phyloP scores from a whole-genome alignment of 2,113 vertebrate genomes.

The Spheniscus mendiculus region DNA sequence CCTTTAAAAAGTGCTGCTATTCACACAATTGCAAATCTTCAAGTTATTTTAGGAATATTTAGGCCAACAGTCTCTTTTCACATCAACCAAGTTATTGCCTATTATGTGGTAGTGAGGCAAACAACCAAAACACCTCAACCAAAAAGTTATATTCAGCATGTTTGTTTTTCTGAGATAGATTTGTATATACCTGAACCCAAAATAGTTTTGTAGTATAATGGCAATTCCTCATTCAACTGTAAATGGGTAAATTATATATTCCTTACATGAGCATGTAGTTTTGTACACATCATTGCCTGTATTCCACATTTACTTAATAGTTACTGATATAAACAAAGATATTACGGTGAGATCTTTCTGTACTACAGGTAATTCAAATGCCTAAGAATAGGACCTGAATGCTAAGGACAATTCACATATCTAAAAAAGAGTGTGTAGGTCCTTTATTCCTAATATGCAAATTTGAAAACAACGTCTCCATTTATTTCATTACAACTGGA shows the following conservation, averaged over 20 bases:
- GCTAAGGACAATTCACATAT: not conserved
- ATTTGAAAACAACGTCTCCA: not conserved
- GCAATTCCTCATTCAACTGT: not conserved
- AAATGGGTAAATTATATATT: not conserved
- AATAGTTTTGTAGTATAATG: conserved; percentile 19
- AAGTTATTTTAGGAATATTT: not conserved
- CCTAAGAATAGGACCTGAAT: not conserved
- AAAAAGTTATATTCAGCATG: not conserved
- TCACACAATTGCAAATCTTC: not conserved
- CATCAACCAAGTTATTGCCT: not conserved
- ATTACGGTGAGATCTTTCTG: accelerated
- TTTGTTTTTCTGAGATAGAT: not conserved
- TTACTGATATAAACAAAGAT: not conserved
- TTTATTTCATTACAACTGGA: not conserved
- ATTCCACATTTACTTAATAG: not conserved
- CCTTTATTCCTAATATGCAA: not conserved
- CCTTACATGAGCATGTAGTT: not conserved
- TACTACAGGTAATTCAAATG: not conserved
- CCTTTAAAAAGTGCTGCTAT: not conserved
- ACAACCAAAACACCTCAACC: not conserved
- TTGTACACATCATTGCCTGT: not conserved
- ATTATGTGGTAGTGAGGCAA: not conserved
- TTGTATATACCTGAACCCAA: not conserved
- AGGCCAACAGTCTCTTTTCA: not conserved
- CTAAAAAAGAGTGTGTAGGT: not conserved